Evolutionary conservation across 23 tunicate species (phyloP).

Genomic region (Clavelina lepadiformis): DNA sequence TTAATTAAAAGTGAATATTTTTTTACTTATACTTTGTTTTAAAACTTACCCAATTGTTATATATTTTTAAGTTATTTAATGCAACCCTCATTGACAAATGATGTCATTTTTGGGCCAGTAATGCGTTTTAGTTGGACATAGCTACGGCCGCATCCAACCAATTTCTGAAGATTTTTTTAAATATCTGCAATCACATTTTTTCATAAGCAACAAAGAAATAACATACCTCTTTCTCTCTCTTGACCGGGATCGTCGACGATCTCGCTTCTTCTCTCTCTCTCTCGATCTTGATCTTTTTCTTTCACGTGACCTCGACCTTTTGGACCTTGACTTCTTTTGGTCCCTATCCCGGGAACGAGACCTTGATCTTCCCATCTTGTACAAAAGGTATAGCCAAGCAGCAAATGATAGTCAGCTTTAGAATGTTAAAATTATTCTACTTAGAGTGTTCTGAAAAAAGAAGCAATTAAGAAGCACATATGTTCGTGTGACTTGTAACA

Average conservation of each 20-base stretch:
- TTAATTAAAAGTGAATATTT: too few species aligned
- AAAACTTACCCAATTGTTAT: too few species aligned
- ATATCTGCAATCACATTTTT: not conserved
- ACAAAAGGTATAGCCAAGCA: not conserved
- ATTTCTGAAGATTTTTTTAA: not conserved
- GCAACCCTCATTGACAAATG: too few species aligned
- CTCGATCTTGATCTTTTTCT: constrained; percentile 48
- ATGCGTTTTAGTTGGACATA: too few species aligned
- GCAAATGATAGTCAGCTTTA: too few species aligned
- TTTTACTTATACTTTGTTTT: too few species aligned
- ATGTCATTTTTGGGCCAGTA: not conserved
- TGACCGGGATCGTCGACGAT: constrained; percentile 44
- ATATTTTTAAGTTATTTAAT: too few species aligned
- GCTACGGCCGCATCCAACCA: not conserved
- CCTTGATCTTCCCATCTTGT: constrained; percentile 67
- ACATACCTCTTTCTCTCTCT: constrained; percentile 48
- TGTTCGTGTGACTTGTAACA: too few species aligned
- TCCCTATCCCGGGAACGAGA: constrained; percentile 63
- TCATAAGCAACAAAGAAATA: not conserved
- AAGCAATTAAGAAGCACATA: too few species aligned
- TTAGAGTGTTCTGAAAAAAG: too few species aligned
- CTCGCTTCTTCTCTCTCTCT: constrained; percentile 25
- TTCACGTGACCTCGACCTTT: constrained; percentile 67
- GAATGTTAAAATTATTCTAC: too few species aligned
- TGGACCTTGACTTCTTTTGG: constrained; percentile 36